Conservation (phyloP, 2,888 invertebrate genomes). For the Allygus modestus region DNA sequence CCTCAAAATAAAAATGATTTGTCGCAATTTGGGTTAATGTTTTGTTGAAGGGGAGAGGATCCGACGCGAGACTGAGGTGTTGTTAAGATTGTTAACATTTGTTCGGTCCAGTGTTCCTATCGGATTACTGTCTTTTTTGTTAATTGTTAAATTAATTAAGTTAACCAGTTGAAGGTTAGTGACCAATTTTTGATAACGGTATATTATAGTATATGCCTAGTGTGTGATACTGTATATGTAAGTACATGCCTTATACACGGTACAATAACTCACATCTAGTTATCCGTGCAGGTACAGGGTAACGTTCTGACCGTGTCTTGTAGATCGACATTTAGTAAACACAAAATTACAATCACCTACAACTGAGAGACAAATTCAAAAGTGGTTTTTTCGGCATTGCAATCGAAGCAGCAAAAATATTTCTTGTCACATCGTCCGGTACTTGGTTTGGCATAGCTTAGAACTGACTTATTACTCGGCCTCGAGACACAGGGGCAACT, state of each 20-base stretch:
- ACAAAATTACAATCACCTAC: slow-evolving; percentile 38
- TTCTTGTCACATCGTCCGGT: slow-evolving; percentile 58
- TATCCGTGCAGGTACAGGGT: slow-evolving; percentile 63
- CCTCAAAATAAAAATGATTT: slow-evolving; percentile 51
- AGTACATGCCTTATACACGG: slow-evolving; percentile 58
- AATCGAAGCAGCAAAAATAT: background rate
- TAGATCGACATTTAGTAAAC: slow-evolving; percentile 52
- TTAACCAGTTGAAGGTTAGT: slow-evolving; percentile 57
- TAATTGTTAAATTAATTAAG: slow-evolving; percentile 58
- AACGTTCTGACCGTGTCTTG: slow-evolving; percentile 58
- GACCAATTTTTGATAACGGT: slow-evolving; percentile 59
- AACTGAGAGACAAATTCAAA: slow-evolving; percentile 40
- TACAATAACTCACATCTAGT: slow-evolving; percentile 56
- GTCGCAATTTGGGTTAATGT: slow-evolving; percentile 39
- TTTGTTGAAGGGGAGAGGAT: slow-evolving; percentile 61
- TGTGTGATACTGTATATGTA: slow-evolving; percentile 58
- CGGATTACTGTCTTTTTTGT: slow-evolving; percentile 55
- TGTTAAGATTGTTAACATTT: slow-evolving; percentile 63
- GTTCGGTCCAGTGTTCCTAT: slow-evolving; percentile 62
- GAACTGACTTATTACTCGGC: slow-evolving; percentile 58
- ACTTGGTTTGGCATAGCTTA: slow-evolving; percentile 61
- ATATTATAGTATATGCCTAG: slow-evolving; percentile 55
- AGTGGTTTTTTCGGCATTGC: slow-evolving; percentile 18
- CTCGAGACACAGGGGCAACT: slow-evolving; percentile 61
- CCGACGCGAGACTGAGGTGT: slow-evolving; percentile 61